Evolutionary conservation across 2,888 invertebrate genomes (phyloP), one percentile per base, ranked within the genome.

Genomic region (Danaus chrysippus): DNA sequence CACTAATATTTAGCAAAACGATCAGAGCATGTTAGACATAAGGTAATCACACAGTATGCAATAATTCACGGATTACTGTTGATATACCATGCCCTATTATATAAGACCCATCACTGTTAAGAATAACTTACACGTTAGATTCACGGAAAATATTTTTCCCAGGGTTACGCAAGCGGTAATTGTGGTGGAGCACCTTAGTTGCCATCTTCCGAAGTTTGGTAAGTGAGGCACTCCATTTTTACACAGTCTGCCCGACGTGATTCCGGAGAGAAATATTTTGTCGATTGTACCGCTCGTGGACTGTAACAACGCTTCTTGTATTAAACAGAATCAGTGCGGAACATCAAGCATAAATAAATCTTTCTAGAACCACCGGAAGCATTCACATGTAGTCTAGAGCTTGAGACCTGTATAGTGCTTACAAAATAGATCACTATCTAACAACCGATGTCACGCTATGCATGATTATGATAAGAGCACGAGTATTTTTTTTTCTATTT

Each of bases 91-190:
- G 63, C 75, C 77, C 76, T 77, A 76, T 76, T 70, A 74, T 84
- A 78, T 88, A 88, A 86, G 86, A 82, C 74, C 77, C 83, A 81
- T 75, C 87, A 87, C 85, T 88, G 83, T 84, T 87, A 84, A 86
- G 78, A 83, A 82, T 85, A 79, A 86, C 84, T 88, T 86, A 86
- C 91, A 91, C 91, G 89, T 89, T 90, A 89, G 90, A 91, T 91
- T 91, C 88, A 91, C 91, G 91, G 90, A 89, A 87, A 90, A 91
- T 91, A 90, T 91, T 91, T 91, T 91, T 82, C 90, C 91, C 90
- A 90, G 91, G 90, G 90, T 91, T 91, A 89, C 90, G 90, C 90
- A 90, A 90, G 90, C 91, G 91, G 91, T 91, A 89, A 86, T 86
- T 90, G 89, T 90, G 89, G 90, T 90, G 91, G 91, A 90, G 89